These are phyloP conservation scores for Anadara kagoshimensis DNA, from an alignment of 1,140 invertebrate genomes.

Conservation along the genomic window DNA sequence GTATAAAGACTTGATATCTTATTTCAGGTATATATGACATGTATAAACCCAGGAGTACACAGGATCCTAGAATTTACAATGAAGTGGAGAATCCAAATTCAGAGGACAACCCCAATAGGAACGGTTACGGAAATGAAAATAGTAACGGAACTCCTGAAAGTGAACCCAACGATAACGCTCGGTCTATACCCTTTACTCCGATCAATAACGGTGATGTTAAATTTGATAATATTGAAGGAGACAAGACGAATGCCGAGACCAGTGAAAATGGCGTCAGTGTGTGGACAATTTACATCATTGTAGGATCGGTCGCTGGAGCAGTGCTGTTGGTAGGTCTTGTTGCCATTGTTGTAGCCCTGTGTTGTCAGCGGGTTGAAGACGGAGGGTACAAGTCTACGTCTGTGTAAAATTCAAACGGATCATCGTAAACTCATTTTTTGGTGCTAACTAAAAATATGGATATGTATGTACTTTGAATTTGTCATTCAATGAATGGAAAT, in stretches of 20 bases:
- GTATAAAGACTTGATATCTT: too few relatives aligned
- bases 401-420: too few relatives aligned
- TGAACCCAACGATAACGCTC: too few relatives aligned
- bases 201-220: background rate
- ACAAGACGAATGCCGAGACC: background rate
- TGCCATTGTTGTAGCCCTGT: slow-evolving; percentile 59
- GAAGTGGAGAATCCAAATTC: background rate
- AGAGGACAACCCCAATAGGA: background rate
- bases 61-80: too few relatives aligned
- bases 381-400: slow-evolving; percentile 45
- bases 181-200: background rate
- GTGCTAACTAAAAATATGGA: too few relatives aligned
- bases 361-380: slow-evolving; percentile 49
- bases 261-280: slow-evolving; percentile 41
- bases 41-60: too few relatives aligned
- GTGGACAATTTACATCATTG: slow-evolving; percentile 63
- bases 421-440: too few relatives aligned
- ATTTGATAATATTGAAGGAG: background rate
- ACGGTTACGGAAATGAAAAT: background rate
- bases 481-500: too few relatives aligned
- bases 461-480: too few relatives aligned
- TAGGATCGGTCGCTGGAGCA: slow-evolving; percentile 60
- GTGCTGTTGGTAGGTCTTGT: slow-evolving; percentile 57
- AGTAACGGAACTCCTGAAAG: background rate
- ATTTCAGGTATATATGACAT: too few relatives aligned